Conservation (phyloP, 2,797 vertebrate species). For the Rhinatrema bivittatum region DNA sequence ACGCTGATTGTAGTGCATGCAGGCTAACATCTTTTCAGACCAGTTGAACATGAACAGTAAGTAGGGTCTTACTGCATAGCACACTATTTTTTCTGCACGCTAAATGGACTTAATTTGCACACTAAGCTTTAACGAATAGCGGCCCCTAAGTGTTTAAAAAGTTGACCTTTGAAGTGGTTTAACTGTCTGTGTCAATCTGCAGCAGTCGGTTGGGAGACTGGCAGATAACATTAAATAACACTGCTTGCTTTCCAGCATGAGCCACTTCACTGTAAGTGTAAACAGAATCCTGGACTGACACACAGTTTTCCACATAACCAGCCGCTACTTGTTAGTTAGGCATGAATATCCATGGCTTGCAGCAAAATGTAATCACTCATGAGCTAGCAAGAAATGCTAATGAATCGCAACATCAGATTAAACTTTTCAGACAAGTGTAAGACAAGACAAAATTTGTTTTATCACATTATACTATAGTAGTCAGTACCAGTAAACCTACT, state of each 20-base stretch:
- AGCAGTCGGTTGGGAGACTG: constrained; percentile 14
- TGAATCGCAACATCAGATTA: constrained; percentile 18
- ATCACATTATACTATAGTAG: too few species aligned
- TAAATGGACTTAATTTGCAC: too few species aligned
- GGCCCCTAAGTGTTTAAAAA: constrained; percentile 45
- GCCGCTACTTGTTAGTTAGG: constrained; percentile 26
- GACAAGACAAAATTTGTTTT: too few species aligned
- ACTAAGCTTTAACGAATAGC: too few species aligned
- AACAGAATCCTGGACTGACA: constrained; percentile 11
- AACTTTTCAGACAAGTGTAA: too few species aligned
- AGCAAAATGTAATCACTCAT: constrained; percentile 16
- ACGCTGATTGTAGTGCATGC: too few species aligned
- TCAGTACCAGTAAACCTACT: too few species aligned
- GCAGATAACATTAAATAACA: constrained; percentile 14
- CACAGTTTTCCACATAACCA: constrained; percentile 23
- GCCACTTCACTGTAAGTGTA: constrained; percentile 1
- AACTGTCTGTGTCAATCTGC: constrained; percentile 8
- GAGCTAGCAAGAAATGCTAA: constrained; percentile 19
- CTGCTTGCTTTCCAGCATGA: too few species aligned
- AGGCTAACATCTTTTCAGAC: too few species aligned
- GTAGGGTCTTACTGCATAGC: too few species aligned
- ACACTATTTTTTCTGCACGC: too few species aligned
- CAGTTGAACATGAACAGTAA: too few species aligned
- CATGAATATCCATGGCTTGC: constrained; percentile 13
- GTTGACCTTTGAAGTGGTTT: constrained; percentile 37